A percentile compares a stretch with the other conserved stretches of the same genome.
Conservation (phyloP, 2,888 invertebrate species). For the Cephonodes hylas region DNA sequence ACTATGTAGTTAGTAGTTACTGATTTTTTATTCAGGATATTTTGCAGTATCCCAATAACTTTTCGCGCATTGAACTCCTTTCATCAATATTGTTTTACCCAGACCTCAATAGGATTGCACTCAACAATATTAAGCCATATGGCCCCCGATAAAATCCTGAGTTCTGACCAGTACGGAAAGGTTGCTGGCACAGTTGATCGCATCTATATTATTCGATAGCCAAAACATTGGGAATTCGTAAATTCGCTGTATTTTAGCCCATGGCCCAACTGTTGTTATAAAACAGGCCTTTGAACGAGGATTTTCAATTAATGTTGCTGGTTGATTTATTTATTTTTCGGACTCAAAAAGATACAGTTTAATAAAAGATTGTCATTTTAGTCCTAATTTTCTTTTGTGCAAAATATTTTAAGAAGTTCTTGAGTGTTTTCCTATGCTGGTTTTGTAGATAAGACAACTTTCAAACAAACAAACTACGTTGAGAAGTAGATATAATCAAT, state of each 20-base stretch:
- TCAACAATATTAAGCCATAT: not conserved
- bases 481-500: too few species aligned
- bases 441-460: too few species aligned
- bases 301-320: not conserved
- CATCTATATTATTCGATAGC: constrained; percentile 1
- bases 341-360: not conserved
- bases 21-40: too few species aligned
- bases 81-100: too few species aligned
- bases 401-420: too few species aligned
- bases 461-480: too few species aligned
- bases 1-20: too few species aligned
- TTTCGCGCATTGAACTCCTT: too few species aligned
- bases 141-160: not conserved
- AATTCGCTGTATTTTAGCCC: not conserved
- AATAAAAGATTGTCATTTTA: not conserved
- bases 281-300: constrained; percentile 4
- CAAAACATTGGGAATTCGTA: not conserved
- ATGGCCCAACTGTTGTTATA: not conserved
- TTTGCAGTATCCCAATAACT: too few species aligned
- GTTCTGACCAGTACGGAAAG: not conserved
- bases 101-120: too few species aligned
- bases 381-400: not conserved
- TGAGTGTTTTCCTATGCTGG: too few species aligned
- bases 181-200: not conserved
- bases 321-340: not conserved